A percentile compares a stretch with the other conserved stretches of the same genome.
Evolutionary conservation across 2,113 vertebrate genomes (phyloP).

Genomic region (Cheirogaleus medius): DNA sequence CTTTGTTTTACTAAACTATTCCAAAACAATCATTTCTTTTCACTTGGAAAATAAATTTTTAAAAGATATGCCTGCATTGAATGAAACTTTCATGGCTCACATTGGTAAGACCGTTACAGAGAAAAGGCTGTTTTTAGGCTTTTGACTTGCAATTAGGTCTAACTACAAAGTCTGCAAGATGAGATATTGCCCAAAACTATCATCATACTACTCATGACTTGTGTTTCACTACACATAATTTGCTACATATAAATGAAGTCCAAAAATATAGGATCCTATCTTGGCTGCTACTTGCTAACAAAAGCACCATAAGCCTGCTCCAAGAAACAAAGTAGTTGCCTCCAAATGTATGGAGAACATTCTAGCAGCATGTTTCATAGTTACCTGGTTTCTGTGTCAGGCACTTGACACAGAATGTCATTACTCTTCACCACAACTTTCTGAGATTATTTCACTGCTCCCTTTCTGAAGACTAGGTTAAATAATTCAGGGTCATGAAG

Average conservation of each 20-base stretch:
- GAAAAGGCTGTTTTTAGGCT: background rate
- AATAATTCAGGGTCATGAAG: background rate
- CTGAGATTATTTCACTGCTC: background rate
- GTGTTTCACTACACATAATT: background rate
- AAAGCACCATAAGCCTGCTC: background rate
- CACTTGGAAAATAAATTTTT: background rate
- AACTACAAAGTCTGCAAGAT: background rate
- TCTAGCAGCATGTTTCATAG: background rate
- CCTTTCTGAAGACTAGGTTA: background rate
- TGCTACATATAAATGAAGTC: conserved; percentile 33
- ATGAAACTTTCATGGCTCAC: background rate
- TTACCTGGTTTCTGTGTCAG: background rate
- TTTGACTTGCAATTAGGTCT: accelerated
- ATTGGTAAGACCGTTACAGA: background rate
- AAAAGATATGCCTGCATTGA: background rate
- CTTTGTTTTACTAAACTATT: conserved; percentile 12
- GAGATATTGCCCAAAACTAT: background rate
- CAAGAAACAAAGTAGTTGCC: background rate
- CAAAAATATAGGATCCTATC: background rate
- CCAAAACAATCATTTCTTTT: background rate
- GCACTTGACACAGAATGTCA: background rate
- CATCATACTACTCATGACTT: conserved; percentile 27
- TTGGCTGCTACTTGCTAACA: background rate
- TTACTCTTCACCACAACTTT: background rate
- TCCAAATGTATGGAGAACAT: background rate